Conservation (phyloP, 2,888 invertebrate species). For the Diadegma fenestrale region DNA sequence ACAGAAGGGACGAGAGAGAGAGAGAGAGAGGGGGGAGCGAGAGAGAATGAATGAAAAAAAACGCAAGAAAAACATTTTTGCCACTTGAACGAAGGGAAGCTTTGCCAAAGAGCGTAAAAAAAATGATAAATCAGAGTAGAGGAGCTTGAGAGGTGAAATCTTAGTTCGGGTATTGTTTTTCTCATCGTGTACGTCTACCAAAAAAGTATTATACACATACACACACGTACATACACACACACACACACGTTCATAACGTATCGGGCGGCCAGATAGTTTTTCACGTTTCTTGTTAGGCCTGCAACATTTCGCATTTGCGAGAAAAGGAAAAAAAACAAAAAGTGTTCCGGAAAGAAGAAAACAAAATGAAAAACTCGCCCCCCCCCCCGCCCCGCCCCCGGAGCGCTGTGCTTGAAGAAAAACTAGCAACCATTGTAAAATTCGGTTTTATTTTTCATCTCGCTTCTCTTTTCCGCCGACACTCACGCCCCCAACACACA, state of each 20-base stretch:
- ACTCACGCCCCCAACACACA: constrained; percentile 34
- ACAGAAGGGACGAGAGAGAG: constrained; percentile 35
- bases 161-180: constrained; percentile 62
- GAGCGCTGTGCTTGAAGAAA: constrained; percentile 38
- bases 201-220: constrained; percentile 70
- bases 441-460: constrained; percentile 54
- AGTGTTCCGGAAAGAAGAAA: constrained; percentile 12
- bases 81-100: constrained; percentile 73
- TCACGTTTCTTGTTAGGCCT: constrained; percentile 77
- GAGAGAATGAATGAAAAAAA: constrained; percentile 52
- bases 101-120: constrained; percentile 77
- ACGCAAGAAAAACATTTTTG: constrained; percentile 52
- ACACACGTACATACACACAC: constrained; percentile 40
- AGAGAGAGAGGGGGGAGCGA: constrained; percentile 56
- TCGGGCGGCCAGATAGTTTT: constrained; percentile 71
- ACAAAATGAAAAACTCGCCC: constrained; percentile 28
- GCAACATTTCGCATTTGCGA: constrained; percentile 67
- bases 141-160: constrained; percentile 4
- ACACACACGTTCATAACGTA: constrained; percentile 75
- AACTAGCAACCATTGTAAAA: constrained; percentile 57
- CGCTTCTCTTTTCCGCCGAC: constrained; percentile 45
- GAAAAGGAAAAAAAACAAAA: constrained; percentile 35
- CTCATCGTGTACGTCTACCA: constrained; percentile 77
- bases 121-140: constrained; percentile 80
- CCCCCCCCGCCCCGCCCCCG: too few relatives aligned